A percentile compares a stretch with the other conserved stretches of the same genome.
Evolutionary conservation across 2,113 vertebrate species (phyloP).

Genomic region (Alexandromys fortis): DNA sequence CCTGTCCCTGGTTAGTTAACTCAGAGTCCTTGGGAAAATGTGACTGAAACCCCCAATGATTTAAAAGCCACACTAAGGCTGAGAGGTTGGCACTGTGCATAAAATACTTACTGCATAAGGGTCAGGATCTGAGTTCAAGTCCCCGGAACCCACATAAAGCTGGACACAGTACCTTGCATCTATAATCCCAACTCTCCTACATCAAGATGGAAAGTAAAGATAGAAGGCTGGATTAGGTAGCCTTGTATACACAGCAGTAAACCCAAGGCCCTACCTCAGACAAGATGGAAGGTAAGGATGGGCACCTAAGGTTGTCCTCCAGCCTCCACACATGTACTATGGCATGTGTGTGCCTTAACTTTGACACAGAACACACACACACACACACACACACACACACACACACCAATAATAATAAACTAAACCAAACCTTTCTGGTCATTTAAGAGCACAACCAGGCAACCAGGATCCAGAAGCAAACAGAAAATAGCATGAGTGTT

Average conservation of each 20-base stretch:
- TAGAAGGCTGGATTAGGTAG: not conserved
- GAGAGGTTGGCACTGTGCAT: not conserved
- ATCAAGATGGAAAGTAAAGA: not conserved
- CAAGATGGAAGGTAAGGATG: not conserved
- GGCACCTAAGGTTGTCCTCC: too few species aligned
- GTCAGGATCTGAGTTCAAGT: not conserved
- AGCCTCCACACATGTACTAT: not conserved
- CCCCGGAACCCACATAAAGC: not conserved
- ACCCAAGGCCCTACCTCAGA: not conserved
- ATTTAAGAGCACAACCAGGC: not conserved
- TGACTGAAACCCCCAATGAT: not conserved
- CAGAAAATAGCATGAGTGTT: not conserved
- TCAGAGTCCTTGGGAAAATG: not conserved
- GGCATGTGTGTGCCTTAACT: not conserved
- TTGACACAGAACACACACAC: not conserved
- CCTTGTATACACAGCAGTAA: not conserved
- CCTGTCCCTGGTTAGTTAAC: not conserved
- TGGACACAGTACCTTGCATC: not conserved
- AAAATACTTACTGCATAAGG: not conserved
- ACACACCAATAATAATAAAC: not conserved
- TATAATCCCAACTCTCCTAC: not conserved
- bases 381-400: not conserved
- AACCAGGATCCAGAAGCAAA: not conserved
- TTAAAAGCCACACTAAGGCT: not conserved
- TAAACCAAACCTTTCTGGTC: slow-evolving; percentile 4